These are phyloP conservation scores for Anthopleura xanthogrammica DNA, from an alignment of 92 coral and sea anemone species.

Conservation along the genomic window DNA sequence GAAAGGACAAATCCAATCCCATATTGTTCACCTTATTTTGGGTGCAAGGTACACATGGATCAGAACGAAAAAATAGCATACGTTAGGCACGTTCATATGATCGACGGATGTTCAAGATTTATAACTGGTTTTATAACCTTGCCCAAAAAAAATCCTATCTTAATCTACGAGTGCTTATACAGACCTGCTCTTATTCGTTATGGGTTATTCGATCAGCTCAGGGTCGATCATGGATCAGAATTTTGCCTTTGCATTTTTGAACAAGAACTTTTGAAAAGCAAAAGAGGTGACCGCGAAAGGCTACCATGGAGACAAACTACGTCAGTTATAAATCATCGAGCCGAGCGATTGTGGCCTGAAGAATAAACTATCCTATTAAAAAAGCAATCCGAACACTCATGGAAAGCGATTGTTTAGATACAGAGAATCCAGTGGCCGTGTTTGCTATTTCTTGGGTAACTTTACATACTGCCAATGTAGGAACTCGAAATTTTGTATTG, in stretches of 20 bases:
- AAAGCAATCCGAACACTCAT: too few relatives aligned
- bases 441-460: too few relatives aligned
- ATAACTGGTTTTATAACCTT: slow-evolving; percentile 34
- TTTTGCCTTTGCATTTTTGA: slow-evolving; percentile 53
- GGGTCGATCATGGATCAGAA: slow-evolving; percentile 47
- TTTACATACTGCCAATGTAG: too few relatives aligned
- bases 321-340: slow-evolving; percentile 37
- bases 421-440: too few relatives aligned
- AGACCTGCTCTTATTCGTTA: slow-evolving; percentile 38
- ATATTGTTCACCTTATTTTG: slow-evolving; percentile 55
- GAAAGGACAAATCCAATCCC: slow-evolving; percentile 50
- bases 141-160: slow-evolving; percentile 52
- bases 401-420: too few relatives aligned
- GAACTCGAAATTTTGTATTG: too few relatives aligned
- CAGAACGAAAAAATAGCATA: slow-evolving; percentile 46
- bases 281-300: slow-evolving; percentile 21
- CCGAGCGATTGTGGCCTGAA: slow-evolving; percentile 53
- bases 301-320: slow-evolving; percentile 42
- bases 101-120: slow-evolving; percentile 47
- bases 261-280: slow-evolving; percentile 32
- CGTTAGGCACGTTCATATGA: slow-evolving; percentile 25
- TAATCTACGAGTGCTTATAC: slow-evolving; percentile 43
- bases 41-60: slow-evolving; percentile 46
- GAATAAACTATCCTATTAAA: slow-evolving; percentile 54
- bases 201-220: slow-evolving; percentile 43